A percentile compares a stretch with the other conserved stretches of the same genome.
These are phyloP conservation scores for Entelurus aequoreus DNA, from an alignment of 2,113 vertebrate genomes.

Conservation along the genomic window DNA sequence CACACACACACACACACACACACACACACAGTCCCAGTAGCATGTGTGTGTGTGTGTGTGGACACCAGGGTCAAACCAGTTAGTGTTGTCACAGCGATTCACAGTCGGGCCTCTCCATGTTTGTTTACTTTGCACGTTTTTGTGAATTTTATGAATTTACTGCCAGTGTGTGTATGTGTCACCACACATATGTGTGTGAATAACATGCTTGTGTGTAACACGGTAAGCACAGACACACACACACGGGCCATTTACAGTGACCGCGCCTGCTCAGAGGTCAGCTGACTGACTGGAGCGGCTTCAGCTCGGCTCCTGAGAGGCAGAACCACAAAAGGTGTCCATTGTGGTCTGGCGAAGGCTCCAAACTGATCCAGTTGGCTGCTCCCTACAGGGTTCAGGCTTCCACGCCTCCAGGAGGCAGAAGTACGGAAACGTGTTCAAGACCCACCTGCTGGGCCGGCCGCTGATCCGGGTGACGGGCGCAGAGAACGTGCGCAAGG, in stretches of 20 bases:
- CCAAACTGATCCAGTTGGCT: not conserved
- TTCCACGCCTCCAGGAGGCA: conserved; percentile 79
- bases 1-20: too few relatives aligned
- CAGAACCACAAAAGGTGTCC: not conserved
- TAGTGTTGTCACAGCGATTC: conserved; percentile 59
- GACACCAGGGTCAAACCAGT: conserved; percentile 60
- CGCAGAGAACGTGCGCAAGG: conserved; percentile 90
- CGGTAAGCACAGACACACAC: conserved; percentile 32
- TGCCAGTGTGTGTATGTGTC: conserved; percentile 5
- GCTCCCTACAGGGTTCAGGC: conserved; percentile 72
- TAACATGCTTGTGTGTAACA: conserved; percentile 43
- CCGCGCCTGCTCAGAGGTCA: conserved; percentile 45
- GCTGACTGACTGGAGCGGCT: conserved; percentile 37
- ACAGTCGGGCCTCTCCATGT: conserved; percentile 45
- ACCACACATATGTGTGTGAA: conserved; percentile 11
- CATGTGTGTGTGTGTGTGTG: conserved; percentile 22
- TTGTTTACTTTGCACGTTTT: conserved; percentile 47
- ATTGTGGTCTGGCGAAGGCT: not conserved
- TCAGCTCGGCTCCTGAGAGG: conserved; percentile 34
- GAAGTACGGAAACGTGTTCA: conserved; percentile 93
- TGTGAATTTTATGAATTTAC: conserved; percentile 21
- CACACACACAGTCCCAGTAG: not conserved
- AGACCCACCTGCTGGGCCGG: conserved; percentile 91
- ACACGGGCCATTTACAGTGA: conserved; percentile 63
- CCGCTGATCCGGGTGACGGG: conserved; percentile 92